phyloP scores from a whole-genome alignment of 2,797 vertebrate species.

The Pseudochirops corinnae region DNA sequence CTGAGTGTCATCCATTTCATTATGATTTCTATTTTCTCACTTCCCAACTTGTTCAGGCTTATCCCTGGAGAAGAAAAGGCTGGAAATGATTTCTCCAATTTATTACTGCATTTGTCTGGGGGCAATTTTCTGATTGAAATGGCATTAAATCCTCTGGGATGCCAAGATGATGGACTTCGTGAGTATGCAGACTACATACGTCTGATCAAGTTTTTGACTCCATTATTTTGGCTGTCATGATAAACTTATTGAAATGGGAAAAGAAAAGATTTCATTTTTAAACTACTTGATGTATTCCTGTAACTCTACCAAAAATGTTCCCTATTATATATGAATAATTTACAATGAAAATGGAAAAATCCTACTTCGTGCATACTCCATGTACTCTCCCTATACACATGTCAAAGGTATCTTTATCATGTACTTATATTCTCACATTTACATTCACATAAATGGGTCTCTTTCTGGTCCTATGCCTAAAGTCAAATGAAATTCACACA shows the following conservation, averaged over 20 bases:
- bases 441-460: slow-evolving; percentile 8
- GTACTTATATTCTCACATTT: background rate
- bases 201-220: slow-evolving; percentile 82
- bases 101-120: slow-evolving; percentile 82
- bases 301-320: slow-evolving; percentile 71
- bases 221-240: slow-evolving; percentile 81
- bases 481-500: slow-evolving; percentile 60
- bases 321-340: slow-evolving; percentile 53
- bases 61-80: slow-evolving; percentile 69
- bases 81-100: slow-evolving; percentile 78
- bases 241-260: slow-evolving; percentile 70
- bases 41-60: slow-evolving; percentile 69
- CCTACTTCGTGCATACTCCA: background rate
- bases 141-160: slow-evolving; percentile 83
- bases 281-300: slow-evolving; percentile 67
- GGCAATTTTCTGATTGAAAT: slow-evolving; percentile 84
- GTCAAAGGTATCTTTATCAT: slow-evolving; percentile 50
- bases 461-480: background rate
- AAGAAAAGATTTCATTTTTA: slow-evolving; percentile 72
- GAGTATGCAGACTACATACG: slow-evolving; percentile 78
- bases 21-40: slow-evolving; percentile 66
- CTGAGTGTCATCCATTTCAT: slow-evolving; percentile 62
- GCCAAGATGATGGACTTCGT: slow-evolving; percentile 75
- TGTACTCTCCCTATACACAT: background rate
- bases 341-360: slow-evolving; percentile 27